Base-by-base conservation (phyloP, 2,888 invertebrate species). In the Ophioninae sp. region DNA sequence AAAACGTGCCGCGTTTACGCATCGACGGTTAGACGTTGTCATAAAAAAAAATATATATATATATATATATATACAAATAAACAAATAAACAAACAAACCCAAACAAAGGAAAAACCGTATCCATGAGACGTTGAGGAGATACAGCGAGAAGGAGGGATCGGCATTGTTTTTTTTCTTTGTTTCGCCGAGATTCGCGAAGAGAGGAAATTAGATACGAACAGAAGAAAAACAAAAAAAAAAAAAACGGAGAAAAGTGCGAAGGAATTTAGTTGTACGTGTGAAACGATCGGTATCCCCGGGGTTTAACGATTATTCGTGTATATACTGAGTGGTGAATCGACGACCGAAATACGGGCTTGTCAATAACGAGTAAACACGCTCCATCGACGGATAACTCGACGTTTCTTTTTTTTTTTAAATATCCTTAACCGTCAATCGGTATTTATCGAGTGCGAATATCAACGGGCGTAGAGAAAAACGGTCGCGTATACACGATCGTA, bases 1-100 rank as follows among this genome's bases (percentile, higher is more conserved):
- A 82, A 87, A 88, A 88, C 86, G 88, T 89, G 85, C 89, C 89
- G 88, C 87, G 87, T 88, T 64, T 75, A 77, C 23, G 72, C 30
- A 75, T 56, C 37, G 56, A 77, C 21, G 23, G 20, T 59, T 44
- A 74, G 50, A 3, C 30, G 3, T 30, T 3, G 3, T 30, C 30
- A 30, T 30, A 2, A 30, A 30, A 30, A 30, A 30, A 30, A 30
- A 30, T n/a, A n/a, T n/a, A n/a, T n/a, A n/a, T n/a, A n/a, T n/a
- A n/a, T n/a, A n/a, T n/a, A n/a, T n/a, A n/a, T n/a, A n/a, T n/a
- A n/a, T n/a, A n/a, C n/a, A n/a, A n/a, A n/a, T n/a, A n/a, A n/a
- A n/a, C n/a, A 30, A 30, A 30, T 3, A 30, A 30, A 30, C 30
- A 30, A 30, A 30, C 30, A 30, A 30, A 30, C 30, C 30, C 30